Evolutionary conservation across 2,797 vertebrate species (phyloP).

Genomic region (Malacoctenus gilli): DNA sequence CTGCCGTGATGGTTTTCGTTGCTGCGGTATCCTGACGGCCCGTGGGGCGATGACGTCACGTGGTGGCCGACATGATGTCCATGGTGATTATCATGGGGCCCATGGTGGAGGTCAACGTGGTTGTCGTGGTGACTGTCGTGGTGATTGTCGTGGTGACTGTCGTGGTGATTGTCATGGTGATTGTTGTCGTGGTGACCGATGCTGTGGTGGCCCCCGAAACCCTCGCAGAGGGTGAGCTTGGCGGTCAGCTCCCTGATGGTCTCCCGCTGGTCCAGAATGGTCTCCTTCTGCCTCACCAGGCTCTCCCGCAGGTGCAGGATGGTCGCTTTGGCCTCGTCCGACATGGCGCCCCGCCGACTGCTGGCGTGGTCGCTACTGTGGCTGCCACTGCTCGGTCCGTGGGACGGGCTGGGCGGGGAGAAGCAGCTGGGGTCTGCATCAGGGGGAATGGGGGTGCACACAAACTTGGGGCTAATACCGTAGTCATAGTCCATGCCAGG

Average conservation of each 20-base stretch:
- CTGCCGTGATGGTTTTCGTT: constrained; percentile 64
- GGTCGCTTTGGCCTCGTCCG: constrained; percentile 85
- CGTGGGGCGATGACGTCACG: background rate
- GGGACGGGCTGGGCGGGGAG: constrained; percentile 67
- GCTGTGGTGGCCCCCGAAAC: constrained; percentile 73
- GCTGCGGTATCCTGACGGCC: constrained; percentile 47
- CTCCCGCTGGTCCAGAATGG: constrained; percentile 85
- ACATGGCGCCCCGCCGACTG: constrained; percentile 66
- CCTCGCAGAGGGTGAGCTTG: constrained; percentile 85
- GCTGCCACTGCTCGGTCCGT: constrained; percentile 58
- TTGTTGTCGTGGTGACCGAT: constrained; percentile 42
- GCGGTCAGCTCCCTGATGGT: constrained; percentile 86
- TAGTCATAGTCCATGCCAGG: constrained; percentile 77
- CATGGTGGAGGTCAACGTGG: constrained; percentile 16
- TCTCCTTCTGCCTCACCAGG: constrained; percentile 86
- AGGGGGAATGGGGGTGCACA: constrained; percentile 86
- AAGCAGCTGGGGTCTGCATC: constrained; percentile 82
- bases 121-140: constrained; percentile 40
- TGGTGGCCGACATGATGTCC: constrained; percentile 47
- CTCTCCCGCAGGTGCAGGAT: constrained; percentile 86
- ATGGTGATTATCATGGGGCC: constrained; percentile 43
- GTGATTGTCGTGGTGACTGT: constrained; percentile 32
- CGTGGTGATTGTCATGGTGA: constrained; percentile 48
- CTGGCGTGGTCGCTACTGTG: constrained; percentile 54
- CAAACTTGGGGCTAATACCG: constrained; percentile 82